Base-by-base conservation (phyloP, 2,888 invertebrate genomes). In the Andrena camellia region DNA sequence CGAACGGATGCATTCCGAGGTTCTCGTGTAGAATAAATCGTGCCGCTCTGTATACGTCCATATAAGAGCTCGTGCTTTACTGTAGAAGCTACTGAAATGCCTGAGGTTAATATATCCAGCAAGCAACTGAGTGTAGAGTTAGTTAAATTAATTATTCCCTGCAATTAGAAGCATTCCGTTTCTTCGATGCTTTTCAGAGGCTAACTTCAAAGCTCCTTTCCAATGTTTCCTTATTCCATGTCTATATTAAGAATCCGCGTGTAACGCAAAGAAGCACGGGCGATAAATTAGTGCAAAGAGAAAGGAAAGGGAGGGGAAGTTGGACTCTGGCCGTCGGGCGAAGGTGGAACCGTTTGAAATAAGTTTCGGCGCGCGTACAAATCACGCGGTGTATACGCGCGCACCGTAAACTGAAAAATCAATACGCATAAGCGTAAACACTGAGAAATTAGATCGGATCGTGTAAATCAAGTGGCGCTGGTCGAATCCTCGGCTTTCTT, bases 401-500 rank as follows among this genome's bases (percentile, higher is more conserved):
- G 20, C 62, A 20, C 17, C 50, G 54, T 82, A 78, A 82, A 78
- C 31, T 31, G 78, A 52, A 73, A 71, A 83, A 72, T 86, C 74
- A 76, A 78, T 84, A 76, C 69, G 78, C 75, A 54, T 59, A 26
- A 48, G 59, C 10, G 66, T 79, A 72, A 83, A 81, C 59, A 66
- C 8, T 63, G 54, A 70, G 54, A 60, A 64, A 81, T 75, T 76
- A 73, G 67, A 81, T 78, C 66, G 62, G 33, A 78, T 66, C 66
- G 35, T 72, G 72, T 86, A 86, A 69, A 83, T 83, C 68, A 68
- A 67, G 72, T 62, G 50, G 60, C 29, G 57, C 62, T 26, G 59
- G n/a, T 62, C 66, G 77, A 71, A 78, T 72, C 63, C 70, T 79
- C 77, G 66, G 63, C 26, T 66, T 83, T 86, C 86, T 82, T 83